Base-by-base conservation (phyloP, 2,888 invertebrate genomes). In the Tenthredo amoena region DNA sequence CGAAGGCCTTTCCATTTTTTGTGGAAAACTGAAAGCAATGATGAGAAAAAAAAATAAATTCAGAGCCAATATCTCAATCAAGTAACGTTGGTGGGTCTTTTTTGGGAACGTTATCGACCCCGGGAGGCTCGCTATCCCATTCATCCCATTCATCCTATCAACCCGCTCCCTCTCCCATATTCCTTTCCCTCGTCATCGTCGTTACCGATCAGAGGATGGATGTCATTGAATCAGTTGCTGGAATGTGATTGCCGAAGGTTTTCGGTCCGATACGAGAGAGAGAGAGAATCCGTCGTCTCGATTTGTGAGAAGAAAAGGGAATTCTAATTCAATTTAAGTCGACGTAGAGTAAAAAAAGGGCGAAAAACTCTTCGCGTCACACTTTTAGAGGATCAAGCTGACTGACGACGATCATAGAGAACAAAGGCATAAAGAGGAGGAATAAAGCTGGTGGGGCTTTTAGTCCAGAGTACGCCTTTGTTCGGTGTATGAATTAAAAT, bases 1-100 rank as follows among this genome's bases (percentile, higher is more conserved):
- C 87, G 91, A 87, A 47, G 91, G 91, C 86, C 93, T 91, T 85
- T 93, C 93, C 91, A 93, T 91, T 88, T 93, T 93, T 85, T 92
- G 92, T 85, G 93, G 93, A 86, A 93, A 93, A 89, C 93, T 93
- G 91, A 83, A 86, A 40, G 55, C 9, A 10, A 26, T 12, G 40
- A 47, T 12, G 15, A n/a, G 9, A 18, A 37, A 21, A 55, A 34
- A 37, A 74, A 74, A 15, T 15, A 50, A 0, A 0, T 47, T 18
- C 0, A 2, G 18, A 7, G 10, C 47, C 0, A 18, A 37, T 7
- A 34, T 18, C 18, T 71, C 71, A n/a, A 18, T 50, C 50, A 18
- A 15, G 6, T 50, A 50, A 18, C 15, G 3, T 50, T n/a, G 34
- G 9, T 43, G 62, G 58, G 62, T 18, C 3, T 81, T 50, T 50